Base-by-base conservation (phyloP, 2,797 vertebrate genomes). In the Manis pentadactyla region DNA sequence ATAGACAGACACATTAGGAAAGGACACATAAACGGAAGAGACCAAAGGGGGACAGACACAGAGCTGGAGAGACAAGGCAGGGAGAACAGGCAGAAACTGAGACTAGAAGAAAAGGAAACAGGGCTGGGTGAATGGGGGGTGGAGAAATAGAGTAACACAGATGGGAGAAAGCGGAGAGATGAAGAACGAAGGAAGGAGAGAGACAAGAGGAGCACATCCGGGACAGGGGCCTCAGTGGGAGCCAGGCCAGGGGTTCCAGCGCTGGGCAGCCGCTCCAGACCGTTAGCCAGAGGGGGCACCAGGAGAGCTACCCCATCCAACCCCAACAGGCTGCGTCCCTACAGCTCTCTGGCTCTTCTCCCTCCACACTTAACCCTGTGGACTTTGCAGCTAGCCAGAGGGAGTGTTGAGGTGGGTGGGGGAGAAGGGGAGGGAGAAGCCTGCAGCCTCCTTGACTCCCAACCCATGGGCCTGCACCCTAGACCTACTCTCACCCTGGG, bases 1-100 rank as follows among this genome's bases (percentile, higher is more conserved):
- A 11, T 34, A 6, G 61, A 1, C 8, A 37, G 13, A 49, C 59
- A 23, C 39, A 46, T 12, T 2, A 0, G 0, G 19, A 7, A 19
- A 49, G 79, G 0, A 3, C 37, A 27, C 55, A 5, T 78, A 68
- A 29, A 55, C 7, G 18, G 49, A 61, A 51, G 27, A 79, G 25
- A 17, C 15, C 19, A 12, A 13, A 34, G 27, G 14, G 31, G 51
- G 31, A 23, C 42, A 29, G 86, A 51, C 0, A 14, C 39, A 37
- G 31, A 55, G 75, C 34, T 17, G 61, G 51, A 31, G 53, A 49
- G 68, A 19, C 29, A 39, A 53, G 42, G 42, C 39, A 14, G 69
- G 31, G 71, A 18, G 29, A 34, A 14, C 18, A 39, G 37, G 46
- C 66, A 37, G 49, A 25, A 17, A 23, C 0, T 10, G 51, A 49